Evolutionary conservation across 2,797 vertebrate species (phyloP).

Genomic region (Anomalospiza imberbis): DNA sequence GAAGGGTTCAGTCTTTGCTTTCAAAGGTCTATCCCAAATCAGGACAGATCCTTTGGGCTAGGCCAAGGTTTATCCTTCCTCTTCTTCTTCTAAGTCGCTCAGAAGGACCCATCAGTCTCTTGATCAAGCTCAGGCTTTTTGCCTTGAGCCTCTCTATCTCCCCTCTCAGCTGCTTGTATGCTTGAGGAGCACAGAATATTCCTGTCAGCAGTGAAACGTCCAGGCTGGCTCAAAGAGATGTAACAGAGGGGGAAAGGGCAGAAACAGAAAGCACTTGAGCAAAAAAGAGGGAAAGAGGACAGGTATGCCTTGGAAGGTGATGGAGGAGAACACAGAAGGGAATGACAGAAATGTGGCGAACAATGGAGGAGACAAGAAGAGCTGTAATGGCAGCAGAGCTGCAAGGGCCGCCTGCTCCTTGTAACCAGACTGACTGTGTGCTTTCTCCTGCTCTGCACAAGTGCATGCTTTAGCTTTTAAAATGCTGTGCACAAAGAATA

Average conservation of each 20-base stretch:
- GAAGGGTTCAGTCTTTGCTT: background rate
- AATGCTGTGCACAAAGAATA: background rate
- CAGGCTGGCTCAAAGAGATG: background rate
- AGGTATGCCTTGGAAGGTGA: rapidly evolving
- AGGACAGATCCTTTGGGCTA: background rate
- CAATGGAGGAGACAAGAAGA: background rate
- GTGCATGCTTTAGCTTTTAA: background rate
- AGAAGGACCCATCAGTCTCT: background rate
- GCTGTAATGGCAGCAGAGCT: background rate
- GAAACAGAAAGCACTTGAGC: background rate
- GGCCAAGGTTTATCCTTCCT: background rate
- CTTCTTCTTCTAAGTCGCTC: background rate
- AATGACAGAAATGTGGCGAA: background rate
- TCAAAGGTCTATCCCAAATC: background rate
- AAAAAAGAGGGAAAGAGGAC: background rate
- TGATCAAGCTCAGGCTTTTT: background rate
- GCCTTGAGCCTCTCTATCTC: background rate
- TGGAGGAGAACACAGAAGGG: background rate
- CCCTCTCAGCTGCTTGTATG: background rate
- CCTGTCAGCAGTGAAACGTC: background rate
- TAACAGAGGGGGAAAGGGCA: background rate
- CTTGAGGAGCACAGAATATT: background rate
- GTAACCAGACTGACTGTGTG: background rate
- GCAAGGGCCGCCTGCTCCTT: background rate
- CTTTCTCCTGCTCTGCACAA: background rate